Base-by-base conservation (phyloP, 2,113 vertebrate genomes). In the Leptobrachium ailaonicum region DNA sequence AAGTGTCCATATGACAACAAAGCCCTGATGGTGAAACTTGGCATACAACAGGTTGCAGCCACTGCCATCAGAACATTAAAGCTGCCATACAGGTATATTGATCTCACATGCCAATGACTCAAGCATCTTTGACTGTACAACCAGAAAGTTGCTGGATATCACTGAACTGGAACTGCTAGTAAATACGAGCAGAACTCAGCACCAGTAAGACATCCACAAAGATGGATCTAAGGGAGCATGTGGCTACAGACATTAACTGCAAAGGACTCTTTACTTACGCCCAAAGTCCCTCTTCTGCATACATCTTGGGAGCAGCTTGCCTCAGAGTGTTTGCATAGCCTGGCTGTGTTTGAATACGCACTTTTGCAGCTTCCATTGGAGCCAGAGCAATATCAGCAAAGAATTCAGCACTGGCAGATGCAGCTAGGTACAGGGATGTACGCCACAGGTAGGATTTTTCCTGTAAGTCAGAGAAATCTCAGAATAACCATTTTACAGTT, bases 281-380 rank as follows among this genome's bases (percentile, higher is more conserved):
- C 90, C 95, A 98, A 78, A 99, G 0, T 0, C 98, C 96, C 88
- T 99, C 98, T 90, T 99, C 97, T 13, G 86, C 93, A 74, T 90
- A 96, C 98, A 99, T 99, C 90, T 99, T 99, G 53, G 98, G 98
- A 53, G 87, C 89, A 43, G 94, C 95, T 87, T 98, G 77, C n/a
- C 97, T 92, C 69, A 99, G 87, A 66, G 94, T 99, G 89, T 98
- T 99, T 1, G 97, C 98, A 45, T 96, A 99, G 42, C 98, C 98
- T 12, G 98, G 96, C 77, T 98, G 94, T 40, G 98, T 99, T 89
- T 99, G 98, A 88, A 99, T 98, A 78, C 97, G 96, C 71, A 99
- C 97, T 90, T 99, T 99, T 83, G 91, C 92, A 87, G 98, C 98
- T 94, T 99, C 98, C 98, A 99, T 99, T 86, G 98, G 98, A 92